A percentile compares a stretch with the other conserved stretches of the same genome.
Evolutionary conservation across 1,140 invertebrate genomes (phyloP).

Genomic region (Drosophila oshimai): DNA sequence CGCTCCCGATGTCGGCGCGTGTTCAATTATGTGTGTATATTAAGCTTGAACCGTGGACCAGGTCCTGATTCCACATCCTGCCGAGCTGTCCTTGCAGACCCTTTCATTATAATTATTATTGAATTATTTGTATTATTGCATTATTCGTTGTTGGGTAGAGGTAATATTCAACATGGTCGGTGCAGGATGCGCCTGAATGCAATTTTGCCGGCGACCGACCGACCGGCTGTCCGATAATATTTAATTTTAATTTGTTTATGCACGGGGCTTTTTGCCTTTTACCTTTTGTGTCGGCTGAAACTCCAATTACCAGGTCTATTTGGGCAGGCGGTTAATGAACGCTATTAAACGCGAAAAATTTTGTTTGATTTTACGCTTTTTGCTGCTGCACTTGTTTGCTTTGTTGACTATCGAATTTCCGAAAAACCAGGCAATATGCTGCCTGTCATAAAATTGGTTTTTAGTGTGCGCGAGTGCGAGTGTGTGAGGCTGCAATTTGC

Average conservation of each 20-base stretch:
- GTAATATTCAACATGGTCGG: conserved; percentile 31
- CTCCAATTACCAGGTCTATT: conserved; percentile 68
- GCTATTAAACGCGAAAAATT: conserved; percentile 58
- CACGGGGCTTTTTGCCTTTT: conserved; percentile 19
- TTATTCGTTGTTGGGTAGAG: conserved; percentile 53
- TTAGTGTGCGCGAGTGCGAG: conserved; percentile 6
- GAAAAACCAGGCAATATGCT: conserved; percentile 56
- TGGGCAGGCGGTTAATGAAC: conserved; percentile 64
- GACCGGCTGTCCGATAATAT: conserved; percentile 62
- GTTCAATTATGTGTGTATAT: conserved; percentile 72
- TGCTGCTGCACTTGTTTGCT: conserved; percentile 31
- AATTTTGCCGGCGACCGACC: conserved; percentile 46
- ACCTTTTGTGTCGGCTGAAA: conserved; percentile 33
- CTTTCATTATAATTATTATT: conserved; percentile 76
- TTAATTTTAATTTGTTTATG: conserved; percentile 80
- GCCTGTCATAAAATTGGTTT: conserved; percentile 57
- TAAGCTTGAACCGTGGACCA: conserved; percentile 44
- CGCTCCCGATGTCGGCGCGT: conserved; percentile 21
- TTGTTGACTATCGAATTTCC: conserved; percentile 60
- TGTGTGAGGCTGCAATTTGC: conserved; percentile 59
- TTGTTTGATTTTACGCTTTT: conserved; percentile 38
- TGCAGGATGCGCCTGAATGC: conserved; percentile 35
- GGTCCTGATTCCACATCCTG: background rate
- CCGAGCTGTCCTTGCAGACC: background rate
- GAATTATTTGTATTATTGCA: conserved; percentile 79